Evolutionary conservation across 2,888 invertebrate species (phyloP), one percentile per base, ranked within the genome.

Genomic region (Tachystola acroxantha): DNA sequence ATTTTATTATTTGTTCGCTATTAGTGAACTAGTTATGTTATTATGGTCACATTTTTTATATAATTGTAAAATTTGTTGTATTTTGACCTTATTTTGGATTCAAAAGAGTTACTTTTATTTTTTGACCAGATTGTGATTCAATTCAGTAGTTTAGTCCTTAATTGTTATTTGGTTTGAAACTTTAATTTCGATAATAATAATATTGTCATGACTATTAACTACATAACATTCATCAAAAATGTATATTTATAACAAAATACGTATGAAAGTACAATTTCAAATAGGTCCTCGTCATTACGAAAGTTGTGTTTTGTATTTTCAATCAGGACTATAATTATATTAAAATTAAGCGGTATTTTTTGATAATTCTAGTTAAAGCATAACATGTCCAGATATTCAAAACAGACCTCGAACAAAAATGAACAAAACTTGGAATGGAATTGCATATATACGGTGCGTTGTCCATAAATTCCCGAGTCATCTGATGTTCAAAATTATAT

Each of bases 401-500:
- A 71, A 67, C 64, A 72, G 65, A 65, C 61, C 62, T 50, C 48
- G 57, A 70, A 61, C 57, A 62, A 64, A 65, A 64, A 35, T 24
- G 57, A 58, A 53, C 48, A 44, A 51, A 50, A 57, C 53, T 58
- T 65, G 62, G 64, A 65, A 53, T 52, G 56, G 55, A 59, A 49
- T 47, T 53, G 50, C 62, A 57, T 45, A n/a, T n/a, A n/a, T n/a
- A 50, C 36, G 50, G 59, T 51, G 55, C 51, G 55, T 64, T 66
- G 76, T 75, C 75, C 75, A 66, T 58, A 55, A 36, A 38, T 28
- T 62, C 66, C 67, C 61, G 63, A 77, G 67, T 81, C 77, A 80
- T 82, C 78, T 69, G 72, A 82, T 82, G 85, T 86, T 85, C 86
- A 86, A 86, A 86, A 85, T 80, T 84, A 86, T 84, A 86, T 86